Percentiles rank a stretch among this genome's conserved stretches.
phyloP scores from a whole-genome alignment of 1,140 invertebrate genomes.

The Gryllus bimaculatus region DNA sequence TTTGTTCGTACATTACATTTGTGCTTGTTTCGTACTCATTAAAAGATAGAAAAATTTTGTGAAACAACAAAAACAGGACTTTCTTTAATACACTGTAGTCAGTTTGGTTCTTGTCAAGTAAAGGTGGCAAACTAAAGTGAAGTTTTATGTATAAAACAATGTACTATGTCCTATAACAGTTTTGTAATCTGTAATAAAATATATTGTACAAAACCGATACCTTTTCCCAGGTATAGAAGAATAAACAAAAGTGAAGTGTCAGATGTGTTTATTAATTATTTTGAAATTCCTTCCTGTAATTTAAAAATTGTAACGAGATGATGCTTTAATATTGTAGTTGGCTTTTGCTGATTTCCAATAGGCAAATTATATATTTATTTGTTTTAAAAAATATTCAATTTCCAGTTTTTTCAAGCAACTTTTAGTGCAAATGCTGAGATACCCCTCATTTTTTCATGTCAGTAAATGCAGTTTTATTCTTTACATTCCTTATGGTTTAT shows the following conservation, averaged over 20 bases:
- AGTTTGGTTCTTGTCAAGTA: background rate
- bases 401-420: no score
- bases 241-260: background rate
- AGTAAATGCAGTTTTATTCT: no score
- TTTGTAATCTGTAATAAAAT: background rate
- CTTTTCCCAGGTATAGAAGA: background rate
- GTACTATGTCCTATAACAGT: background rate
- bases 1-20: background rate
- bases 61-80: background rate
- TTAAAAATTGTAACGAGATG: no score
- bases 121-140: background rate
- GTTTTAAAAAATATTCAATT: no score
- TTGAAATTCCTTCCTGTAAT: background rate
- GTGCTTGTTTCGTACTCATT: background rate
- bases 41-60: background rate
- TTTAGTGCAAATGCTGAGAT: no score
- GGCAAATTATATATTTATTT: no score
- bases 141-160: background rate
- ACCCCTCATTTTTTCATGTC: no score
- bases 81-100: background rate
- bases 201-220: background rate
- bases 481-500: no score
- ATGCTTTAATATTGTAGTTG: no score
- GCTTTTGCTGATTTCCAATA: no score
- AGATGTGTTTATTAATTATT: background rate